Conservation (phyloP, 2,113 vertebrate species). For the Turnix velox region DNA sequence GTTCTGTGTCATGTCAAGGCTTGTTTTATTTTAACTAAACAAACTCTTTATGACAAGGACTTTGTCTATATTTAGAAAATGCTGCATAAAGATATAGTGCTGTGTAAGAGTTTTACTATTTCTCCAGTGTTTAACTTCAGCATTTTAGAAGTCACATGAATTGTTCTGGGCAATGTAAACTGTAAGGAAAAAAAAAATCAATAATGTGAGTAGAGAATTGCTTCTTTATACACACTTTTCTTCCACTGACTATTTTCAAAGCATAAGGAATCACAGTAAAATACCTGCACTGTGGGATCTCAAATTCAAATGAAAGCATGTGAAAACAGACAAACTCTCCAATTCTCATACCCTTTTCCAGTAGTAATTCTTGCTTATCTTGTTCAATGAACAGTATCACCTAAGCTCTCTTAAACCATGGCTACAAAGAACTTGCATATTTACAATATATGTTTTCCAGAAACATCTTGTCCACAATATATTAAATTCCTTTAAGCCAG, state of each 20-base stretch:
- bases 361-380: neutral
- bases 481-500: neutral
- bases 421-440: accelerated
- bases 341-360: neutral
- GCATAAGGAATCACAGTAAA: neutral
- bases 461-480: neutral
- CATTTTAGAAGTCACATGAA: neutral
- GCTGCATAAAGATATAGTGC: neutral
- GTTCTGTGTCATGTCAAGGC: neutral
- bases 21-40: neutral
- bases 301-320: neutral
- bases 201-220: neutral
- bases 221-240: neutral
- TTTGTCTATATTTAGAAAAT: slow-evolving; percentile 50
- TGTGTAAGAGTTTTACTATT: neutral
- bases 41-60: neutral
- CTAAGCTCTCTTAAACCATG: neutral
- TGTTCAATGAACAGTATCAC: neutral
- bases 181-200: neutral
- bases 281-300: neutral
- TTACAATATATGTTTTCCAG: neutral
- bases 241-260: neutral
- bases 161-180: neutral
- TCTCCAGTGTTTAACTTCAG: neutral
- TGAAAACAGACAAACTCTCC: neutral